A percentile compares a stretch with the other conserved stretches of the same genome.
Conservation (phyloP, 2,888 invertebrate genomes). For the Torymus auratus region DNA sequence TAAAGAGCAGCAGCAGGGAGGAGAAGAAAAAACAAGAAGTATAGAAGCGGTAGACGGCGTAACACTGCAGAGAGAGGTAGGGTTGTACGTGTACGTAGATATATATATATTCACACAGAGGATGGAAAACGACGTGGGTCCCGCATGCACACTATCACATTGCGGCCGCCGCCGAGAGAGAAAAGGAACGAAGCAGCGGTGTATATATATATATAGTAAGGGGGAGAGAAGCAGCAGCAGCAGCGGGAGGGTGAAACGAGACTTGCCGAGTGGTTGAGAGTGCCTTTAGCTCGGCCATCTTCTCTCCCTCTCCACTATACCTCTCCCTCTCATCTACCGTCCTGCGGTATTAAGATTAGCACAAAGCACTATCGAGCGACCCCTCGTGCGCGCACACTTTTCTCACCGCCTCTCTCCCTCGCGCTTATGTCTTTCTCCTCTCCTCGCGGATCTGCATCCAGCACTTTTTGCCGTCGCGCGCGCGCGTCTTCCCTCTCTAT, state of each 20-base stretch:
- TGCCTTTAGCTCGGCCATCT: constrained; percentile 57
- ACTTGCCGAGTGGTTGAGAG: constrained; percentile 60
- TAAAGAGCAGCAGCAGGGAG: constrained; percentile 17
- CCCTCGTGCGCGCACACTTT: constrained; percentile 29
- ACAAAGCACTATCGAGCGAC: constrained; percentile 67
- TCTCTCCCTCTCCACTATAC: constrained; percentile 4
- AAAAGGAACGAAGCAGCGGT: constrained; percentile 29
- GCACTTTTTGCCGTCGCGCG: neutral
- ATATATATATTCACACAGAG: neutral
- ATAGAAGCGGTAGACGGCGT: constrained; percentile 37
- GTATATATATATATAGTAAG: too few relatives aligned
- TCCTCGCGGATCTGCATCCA: constrained; percentile 41
- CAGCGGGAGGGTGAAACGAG: constrained; percentile 51
- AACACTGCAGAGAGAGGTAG: constrained; percentile 33
- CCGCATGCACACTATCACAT: constrained; percentile 61
- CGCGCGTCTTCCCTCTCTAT: constrained; percentile 37
- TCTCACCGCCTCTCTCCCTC: constrained; percentile 9
- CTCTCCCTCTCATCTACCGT: constrained; percentile 53
- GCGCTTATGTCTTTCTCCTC: neutral
- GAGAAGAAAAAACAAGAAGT: constrained; percentile 31
- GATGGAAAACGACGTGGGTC: constrained; percentile 46
- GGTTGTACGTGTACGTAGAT: neutral
- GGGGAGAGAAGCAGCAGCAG: neutral
- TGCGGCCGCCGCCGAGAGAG: constrained; percentile 49
- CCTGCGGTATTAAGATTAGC: constrained; percentile 71